Conservation (phyloP, 2,113 vertebrate species). For the Austrofundulus limnaeus region DNA sequence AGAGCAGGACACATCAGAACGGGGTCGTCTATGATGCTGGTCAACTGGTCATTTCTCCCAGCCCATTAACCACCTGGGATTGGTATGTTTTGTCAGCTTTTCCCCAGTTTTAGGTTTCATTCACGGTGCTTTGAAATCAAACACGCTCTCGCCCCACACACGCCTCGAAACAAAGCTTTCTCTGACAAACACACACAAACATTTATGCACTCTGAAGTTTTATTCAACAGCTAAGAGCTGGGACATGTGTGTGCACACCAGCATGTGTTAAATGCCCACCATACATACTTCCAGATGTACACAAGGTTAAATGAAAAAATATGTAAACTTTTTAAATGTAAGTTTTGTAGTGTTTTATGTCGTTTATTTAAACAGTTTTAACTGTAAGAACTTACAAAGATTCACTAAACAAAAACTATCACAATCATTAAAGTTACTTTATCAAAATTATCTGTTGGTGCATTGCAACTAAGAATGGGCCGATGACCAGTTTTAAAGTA, state of each 20-base stretch:
- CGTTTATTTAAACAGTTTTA: no score
- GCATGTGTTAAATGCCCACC: not conserved
- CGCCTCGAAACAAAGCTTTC: constrained; percentile 52
- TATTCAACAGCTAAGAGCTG: not conserved
- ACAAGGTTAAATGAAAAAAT: not conserved
- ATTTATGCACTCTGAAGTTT: constrained; percentile 14
- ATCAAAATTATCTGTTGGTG: no score
- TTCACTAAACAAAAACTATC: no score
- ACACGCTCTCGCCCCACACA: constrained; percentile 44
- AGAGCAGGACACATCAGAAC: constrained; percentile 62
- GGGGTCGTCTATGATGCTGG: constrained; percentile 73
- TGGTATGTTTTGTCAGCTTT: constrained; percentile 81
- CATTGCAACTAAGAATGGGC: no score
- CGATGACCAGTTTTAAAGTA: no score
- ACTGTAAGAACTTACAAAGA: no score
- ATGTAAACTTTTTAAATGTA: not conserved
- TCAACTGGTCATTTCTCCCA: constrained; percentile 80
- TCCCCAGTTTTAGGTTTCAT: constrained; percentile 75
- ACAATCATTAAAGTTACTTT: no score
- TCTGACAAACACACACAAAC: constrained; percentile 55
- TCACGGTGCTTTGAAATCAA: constrained; percentile 77
- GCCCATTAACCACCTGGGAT: constrained; percentile 82
- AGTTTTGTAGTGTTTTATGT: not conserved
- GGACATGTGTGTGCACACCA: not conserved
- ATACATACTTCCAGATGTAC: not conserved